A percentile compares a stretch with the other conserved stretches of the same genome.
Evolutionary conservation across 2,797 vertebrate genomes (phyloP).

Genomic region (Rhabdomys pumilio): DNA sequence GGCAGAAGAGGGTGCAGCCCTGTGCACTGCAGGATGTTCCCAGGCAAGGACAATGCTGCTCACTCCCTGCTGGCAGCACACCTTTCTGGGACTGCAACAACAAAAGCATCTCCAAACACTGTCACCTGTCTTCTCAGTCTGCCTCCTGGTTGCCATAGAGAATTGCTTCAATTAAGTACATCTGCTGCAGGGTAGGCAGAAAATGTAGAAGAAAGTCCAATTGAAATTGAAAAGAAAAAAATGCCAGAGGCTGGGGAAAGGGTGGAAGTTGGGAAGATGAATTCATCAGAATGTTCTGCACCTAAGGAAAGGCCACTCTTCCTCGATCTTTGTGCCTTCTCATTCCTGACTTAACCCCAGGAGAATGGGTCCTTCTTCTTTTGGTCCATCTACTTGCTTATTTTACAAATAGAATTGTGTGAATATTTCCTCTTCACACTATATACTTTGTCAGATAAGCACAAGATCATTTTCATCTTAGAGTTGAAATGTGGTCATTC

Average conservation of each 20-base stretch:
- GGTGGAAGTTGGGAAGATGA: not conserved
- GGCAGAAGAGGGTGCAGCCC: fast-evolving
- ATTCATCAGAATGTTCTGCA: not conserved
- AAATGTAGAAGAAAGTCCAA: not conserved
- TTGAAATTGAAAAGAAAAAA: not conserved
- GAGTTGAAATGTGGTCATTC: not conserved
- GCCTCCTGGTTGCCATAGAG: not conserved
- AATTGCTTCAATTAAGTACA: not conserved
- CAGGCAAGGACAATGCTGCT: not conserved
- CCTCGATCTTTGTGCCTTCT: not conserved
- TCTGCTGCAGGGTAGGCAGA: not conserved
- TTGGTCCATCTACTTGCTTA: not conserved
- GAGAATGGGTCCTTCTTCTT: no score
- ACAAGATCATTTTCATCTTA: not conserved
- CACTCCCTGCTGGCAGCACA: not conserved
- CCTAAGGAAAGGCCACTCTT: not conserved
- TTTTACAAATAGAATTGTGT: not conserved
- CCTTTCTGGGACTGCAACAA: no score
- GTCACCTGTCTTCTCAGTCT: not conserved
- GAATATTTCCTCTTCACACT: not conserved
- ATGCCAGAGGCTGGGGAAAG: not conserved
- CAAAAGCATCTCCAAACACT: not conserved
- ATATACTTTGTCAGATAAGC: not conserved
- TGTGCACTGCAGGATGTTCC: not conserved
- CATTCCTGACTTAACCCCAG: not conserved